Evolutionary conservation across 2,888 invertebrate genomes (phyloP).

Genomic region (Toxonevra muliebris): DNA sequence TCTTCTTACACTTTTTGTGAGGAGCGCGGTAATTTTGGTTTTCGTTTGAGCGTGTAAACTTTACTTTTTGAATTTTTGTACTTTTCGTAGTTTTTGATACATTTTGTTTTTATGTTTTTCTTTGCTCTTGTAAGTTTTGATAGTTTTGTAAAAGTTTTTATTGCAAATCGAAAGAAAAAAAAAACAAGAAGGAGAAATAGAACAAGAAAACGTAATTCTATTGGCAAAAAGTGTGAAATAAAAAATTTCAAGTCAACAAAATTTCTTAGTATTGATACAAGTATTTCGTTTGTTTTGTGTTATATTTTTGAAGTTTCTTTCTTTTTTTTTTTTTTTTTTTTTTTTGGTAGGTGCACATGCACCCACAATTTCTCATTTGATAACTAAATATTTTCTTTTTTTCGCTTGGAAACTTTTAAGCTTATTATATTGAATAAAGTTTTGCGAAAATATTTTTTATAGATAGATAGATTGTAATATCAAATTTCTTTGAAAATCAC

Average conservation of each 20-base stretch:
- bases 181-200: no score
- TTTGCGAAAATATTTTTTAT: conserved; percentile 8
- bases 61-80: conserved; percentile 18
- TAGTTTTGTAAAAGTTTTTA: conserved; percentile 27
- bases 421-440: conserved; percentile 12
- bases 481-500: no score
- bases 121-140: conserved; percentile 15
- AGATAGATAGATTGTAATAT: no score
- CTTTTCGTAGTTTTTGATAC: conserved; percentile 10
- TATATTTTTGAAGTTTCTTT: conserved; percentile 18
- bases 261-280: conserved; percentile 13
- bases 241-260: no score
- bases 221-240: no score
- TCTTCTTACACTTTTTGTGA: not conserved
- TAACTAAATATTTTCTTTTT: conserved; percentile 29
- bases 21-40: conserved; percentile 14
- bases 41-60: conserved; percentile 19
- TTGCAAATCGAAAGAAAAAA: conserved; percentile 5
- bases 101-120: not conserved
- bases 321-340: conserved; percentile 19
- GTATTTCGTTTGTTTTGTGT: conserved; percentile 3
- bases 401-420: conserved; percentile 8
- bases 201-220: no score
- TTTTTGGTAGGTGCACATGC: conserved; percentile 21
- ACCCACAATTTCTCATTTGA: conserved; percentile 31